Percentiles rank a stretch among this genome's conserved stretches.
phyloP scores from a whole-genome alignment of 2,797 vertebrate species.

The Neoniphon sammara region DNA sequence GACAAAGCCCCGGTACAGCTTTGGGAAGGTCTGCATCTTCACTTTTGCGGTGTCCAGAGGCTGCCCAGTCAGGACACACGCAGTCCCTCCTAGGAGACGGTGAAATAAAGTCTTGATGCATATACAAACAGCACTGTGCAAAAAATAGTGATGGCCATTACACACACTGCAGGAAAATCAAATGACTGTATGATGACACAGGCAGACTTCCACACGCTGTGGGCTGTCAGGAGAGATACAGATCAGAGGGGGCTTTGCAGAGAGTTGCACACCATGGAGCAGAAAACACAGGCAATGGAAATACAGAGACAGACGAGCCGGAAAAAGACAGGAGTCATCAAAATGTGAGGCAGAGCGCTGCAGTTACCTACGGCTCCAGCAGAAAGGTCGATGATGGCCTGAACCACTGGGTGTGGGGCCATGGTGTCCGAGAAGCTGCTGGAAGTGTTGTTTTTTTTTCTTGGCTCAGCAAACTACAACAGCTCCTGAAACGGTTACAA shows the following conservation, averaged over 20 bases:
- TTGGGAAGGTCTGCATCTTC: constrained; percentile 98
- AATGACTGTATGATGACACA: neutral
- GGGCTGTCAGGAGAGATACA: constrained; percentile 21
- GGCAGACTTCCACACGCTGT: neutral
- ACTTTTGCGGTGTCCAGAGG: constrained; percentile 97
- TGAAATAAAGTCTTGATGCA: neutral
- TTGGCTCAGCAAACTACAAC: constrained; percentile 42
- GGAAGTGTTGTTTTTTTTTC: constrained; percentile 15
- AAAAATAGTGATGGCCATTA: neutral
- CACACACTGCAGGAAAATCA: constrained; percentile 12
- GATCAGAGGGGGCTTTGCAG: constrained; percentile 28
- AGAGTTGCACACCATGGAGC: constrained; percentile 15
- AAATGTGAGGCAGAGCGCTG: constrained; percentile 18
- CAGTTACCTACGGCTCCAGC: constrained; percentile 93
- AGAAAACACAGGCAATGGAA: constrained; percentile 30
- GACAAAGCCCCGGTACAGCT: constrained; percentile 88
- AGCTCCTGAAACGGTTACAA: neutral
- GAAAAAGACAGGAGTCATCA: constrained; percentile 69
- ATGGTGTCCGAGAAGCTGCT: constrained; percentile 73
- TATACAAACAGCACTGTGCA: neutral
- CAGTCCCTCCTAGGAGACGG: constrained; percentile 87
- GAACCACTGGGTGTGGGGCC: constrained; percentile 89
- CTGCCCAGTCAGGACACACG: constrained; percentile 93
- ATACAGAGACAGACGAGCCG: constrained; percentile 55
- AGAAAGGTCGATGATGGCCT: constrained; percentile 94